Evolutionary conservation across 2,113 vertebrate species (phyloP), one percentile per base, ranked within the genome.

Genomic region (Lamprotornis superbus): DNA sequence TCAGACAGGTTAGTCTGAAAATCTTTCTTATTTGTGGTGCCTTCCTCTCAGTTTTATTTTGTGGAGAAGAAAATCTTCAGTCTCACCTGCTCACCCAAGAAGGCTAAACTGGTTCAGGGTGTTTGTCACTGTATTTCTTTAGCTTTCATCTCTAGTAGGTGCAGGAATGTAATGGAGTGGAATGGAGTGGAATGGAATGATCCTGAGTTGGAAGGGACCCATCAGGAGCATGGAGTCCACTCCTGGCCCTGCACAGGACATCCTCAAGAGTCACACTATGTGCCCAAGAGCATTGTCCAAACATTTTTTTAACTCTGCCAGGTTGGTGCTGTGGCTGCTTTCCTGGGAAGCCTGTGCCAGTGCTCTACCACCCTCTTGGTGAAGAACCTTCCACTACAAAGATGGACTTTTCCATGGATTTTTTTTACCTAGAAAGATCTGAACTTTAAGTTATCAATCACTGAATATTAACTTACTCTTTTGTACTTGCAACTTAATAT

Each of bases 381-480:
- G 44, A 52, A 59, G 33, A 52, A 28, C 11, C 11, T 76, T 77
- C 7, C 46, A 55, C 47, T 28, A 73, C 2, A 79, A 27, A 59
- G 25, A 40, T 0, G 0, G 25, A 25, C 33, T 80, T 90, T 65
- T 27, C 46, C 9, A 22, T 8, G 11, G 28, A 30, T 28, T 7
- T n/a, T 56, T 77, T 91, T 81, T 27, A 47, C 16, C 10, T 39
- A 91, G 12, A 5, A 70, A 73, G 11, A 61, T 31, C 37, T 57
- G 44, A 53, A 84, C 64, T 67, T 77, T 60, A 74, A 49, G 23
- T 53, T 50, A 27, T 46, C 33, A 46, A 2, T 63, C 53, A 27
- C 27, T 20, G 63, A 71, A 50, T 76, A 75, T 22, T 69, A 40
- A 5, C 15, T 78, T 37, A 30, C 8, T 46, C 39, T 82, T 71